Base-by-base conservation (phyloP, 2,113 vertebrate genomes). In the Platichthys stellatus region DNA sequence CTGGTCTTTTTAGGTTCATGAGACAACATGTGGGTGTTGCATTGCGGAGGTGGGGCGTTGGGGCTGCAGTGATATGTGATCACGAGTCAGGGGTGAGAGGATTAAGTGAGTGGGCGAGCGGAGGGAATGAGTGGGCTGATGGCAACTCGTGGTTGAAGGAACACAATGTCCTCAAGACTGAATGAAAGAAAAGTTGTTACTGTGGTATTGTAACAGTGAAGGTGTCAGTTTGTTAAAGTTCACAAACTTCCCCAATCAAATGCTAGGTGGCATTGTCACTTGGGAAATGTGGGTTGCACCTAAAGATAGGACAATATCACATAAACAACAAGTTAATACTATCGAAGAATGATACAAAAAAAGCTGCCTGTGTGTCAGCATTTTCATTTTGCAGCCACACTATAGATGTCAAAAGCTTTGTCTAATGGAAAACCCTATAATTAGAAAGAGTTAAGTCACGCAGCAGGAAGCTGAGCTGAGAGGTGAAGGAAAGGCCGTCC, bases 1-100 rank as follows among this genome's bases (percentile, higher is more conserved):
- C 64, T 87, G 47, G 67, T 91, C 73, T 82, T 88, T 88, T 66
- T 76, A 63, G 67, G 68, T 78, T 59, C 49, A 66, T 72, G 76
- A 82, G 69, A 91, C 85, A 90, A 88, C 86, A 87, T 70, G 91
- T 92, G 84, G 90, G 85, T 45, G 84, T 85, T 83, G 61, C 15
- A 2, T 38, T 23, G 60, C 11, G 47, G 65, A 18, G 77, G 78
- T 17, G 13, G 65, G 62, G 61, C 3, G 61, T 61, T 72, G 56
- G 60, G 69, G 60, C 6, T 63, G 31, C 68, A 78, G 67, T 65
- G 21, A 78, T 59, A 69, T 38, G 31, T 38, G 49, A 58, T 62
- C 18, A 59, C 40, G 51, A 72, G 76, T 88, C 79, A 59, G 47
- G 72, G 69, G 78, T 78, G 0, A 74, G 58, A 13, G 64, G 69